These are phyloP conservation scores for Drosophila watanabei DNA, from an alignment of 1,140 invertebrate species.

Conservation along the genomic window DNA sequence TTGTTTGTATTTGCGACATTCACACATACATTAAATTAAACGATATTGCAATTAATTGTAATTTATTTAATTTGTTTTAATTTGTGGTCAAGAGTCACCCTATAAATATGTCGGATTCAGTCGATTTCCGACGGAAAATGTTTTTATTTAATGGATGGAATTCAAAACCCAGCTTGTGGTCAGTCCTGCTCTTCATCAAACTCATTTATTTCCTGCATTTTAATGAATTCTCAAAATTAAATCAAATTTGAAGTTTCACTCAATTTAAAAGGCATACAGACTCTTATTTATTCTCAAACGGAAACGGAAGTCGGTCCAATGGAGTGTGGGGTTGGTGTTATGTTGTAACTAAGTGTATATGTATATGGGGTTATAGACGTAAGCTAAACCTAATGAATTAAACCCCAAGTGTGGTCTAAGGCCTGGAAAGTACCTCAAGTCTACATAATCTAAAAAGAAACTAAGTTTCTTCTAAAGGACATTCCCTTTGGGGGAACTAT, in stretches of 20 bases:
- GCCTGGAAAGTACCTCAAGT: neutral
- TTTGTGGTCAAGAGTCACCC: neutral
- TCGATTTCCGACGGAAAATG: neutral
- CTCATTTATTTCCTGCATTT: neutral
- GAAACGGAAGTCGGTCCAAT: conserved; percentile 10
- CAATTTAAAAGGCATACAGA: neutral
- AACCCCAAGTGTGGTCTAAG: conserved; percentile 19
- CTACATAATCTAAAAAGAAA: conserved; percentile 8
- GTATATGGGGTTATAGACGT: conserved; percentile 3
- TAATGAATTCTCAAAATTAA: neutral
- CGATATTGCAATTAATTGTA: conserved; percentile 28
- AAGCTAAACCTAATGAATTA: conserved; percentile 25
- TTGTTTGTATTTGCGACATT: conserved; percentile 54
- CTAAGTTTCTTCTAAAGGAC: conserved; percentile 31
- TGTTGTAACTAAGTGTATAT: conserved; percentile 9
- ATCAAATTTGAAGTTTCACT: neutral
- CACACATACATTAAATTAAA: conserved; percentile 42
- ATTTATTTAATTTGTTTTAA: neutral
- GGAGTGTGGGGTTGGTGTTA: conserved; percentile 5
- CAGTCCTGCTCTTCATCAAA: neutral
- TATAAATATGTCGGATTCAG: neutral
- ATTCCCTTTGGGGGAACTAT: neutral
- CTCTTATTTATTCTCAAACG: neutral
- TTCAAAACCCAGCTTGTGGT: too few relatives aligned
- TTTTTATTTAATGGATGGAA: neutral